A percentile compares a stretch with the other conserved stretches of the same genome.
These are phyloP conservation scores for Epicampocera succincta DNA, from an alignment of 2,888 invertebrate genomes.

Conservation along the genomic window DNA sequence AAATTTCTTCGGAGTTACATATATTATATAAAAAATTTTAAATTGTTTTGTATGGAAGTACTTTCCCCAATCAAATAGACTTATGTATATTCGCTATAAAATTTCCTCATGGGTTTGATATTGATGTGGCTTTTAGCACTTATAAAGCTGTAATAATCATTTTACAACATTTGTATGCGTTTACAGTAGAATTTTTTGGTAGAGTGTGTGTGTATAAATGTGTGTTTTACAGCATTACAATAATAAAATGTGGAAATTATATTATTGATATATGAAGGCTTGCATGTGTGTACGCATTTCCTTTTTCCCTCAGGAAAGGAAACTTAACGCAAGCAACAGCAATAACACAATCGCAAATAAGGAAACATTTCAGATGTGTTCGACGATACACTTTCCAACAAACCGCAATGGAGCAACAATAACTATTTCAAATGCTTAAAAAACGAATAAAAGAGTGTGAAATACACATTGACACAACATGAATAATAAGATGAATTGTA, in stretches of 20 bases:
- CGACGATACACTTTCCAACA: conserved; percentile 12
- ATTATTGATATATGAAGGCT: conserved; percentile 51
- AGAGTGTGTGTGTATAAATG: neutral
- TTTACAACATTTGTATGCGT: conserved; percentile 29
- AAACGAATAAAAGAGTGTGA: neutral
- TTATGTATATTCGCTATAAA: conserved; percentile 26
- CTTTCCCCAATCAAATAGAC: neutral
- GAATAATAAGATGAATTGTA: conserved; percentile 55
- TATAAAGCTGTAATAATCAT: conserved; percentile 51
- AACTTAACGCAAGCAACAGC: conserved; percentile 45
- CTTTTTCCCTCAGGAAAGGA: conserved; percentile 28
- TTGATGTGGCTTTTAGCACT: conserved; percentile 57
- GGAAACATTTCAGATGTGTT: conserved; percentile 3
- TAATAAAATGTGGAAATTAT: conserved; percentile 57
- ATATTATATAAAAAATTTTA: neutral
- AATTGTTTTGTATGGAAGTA: too few species aligned
- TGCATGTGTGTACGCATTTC: conserved; percentile 32
- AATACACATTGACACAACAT: conserved; percentile 41
- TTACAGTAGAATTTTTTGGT: neutral
- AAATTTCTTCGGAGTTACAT: too few species aligned
- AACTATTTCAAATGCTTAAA: neutral
- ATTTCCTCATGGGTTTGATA: conserved; percentile 48
- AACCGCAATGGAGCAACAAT: conserved; percentile 20
- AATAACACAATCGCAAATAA: conserved; percentile 18
- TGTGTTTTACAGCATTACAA: conserved; percentile 44